phyloP scores from a whole-genome alignment of 2,888 invertebrate genomes.

The Chaetogeoica ovagalla region DNA sequence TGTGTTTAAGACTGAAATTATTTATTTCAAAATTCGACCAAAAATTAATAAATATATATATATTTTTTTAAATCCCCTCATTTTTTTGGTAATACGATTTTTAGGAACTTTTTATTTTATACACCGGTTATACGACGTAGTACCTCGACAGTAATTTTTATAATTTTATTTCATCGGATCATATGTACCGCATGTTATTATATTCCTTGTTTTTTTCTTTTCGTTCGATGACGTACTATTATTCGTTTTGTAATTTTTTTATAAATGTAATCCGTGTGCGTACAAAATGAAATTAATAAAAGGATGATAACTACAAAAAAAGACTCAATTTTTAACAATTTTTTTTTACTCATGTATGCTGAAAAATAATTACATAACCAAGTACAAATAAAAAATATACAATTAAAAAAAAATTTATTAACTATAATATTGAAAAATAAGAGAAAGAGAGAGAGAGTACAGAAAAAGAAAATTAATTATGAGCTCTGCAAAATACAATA shows the following conservation, averaged over 20 bases:
- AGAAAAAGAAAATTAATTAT: slow-evolving; percentile 31
- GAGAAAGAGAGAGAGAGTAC: slow-evolving; percentile 16
- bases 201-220: too few relatives aligned
- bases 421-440: slow-evolving; percentile 39
- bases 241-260: too few relatives aligned
- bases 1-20: too few relatives aligned
- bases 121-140: too few relatives aligned
- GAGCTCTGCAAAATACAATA: slow-evolving; percentile 49
- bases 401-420: slow-evolving; percentile 42
- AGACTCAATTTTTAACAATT: slow-evolving; percentile 15
- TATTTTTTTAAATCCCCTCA: too few relatives aligned
- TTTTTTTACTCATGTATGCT: slow-evolving; percentile 37
- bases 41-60: too few relatives aligned
- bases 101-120: too few relatives aligned
- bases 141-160: neutral
- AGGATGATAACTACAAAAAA: slow-evolving; percentile 23
- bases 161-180: neutral
- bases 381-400: slow-evolving; percentile 50
- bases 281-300: neutral
- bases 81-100: too few relatives aligned
- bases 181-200: too few relatives aligned
- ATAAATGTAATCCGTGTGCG: too few relatives aligned
- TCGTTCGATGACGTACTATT: neutral
- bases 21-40: too few relatives aligned
- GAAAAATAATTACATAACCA: slow-evolving; percentile 53